Evolutionary conservation across 2,113 vertebrate species (phyloP), one percentile per base, ranked within the genome.

Genomic region (Labeo rohita): DNA sequence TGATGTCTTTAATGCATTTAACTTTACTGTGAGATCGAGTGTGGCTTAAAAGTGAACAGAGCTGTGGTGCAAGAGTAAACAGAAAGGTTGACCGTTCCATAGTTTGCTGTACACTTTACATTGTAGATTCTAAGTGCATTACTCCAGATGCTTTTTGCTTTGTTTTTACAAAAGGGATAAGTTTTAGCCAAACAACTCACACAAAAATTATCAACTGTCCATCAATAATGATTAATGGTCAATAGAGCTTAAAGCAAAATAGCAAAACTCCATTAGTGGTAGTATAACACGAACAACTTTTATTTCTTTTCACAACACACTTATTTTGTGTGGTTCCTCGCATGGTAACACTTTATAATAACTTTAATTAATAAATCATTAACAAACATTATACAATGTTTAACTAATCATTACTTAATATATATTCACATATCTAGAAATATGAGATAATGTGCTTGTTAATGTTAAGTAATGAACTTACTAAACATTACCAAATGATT

Each of bases 1-100:
- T 91, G 85, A 87, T 85, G 85, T 86, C 68, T 83, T 85, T 89
- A 88, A 34, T 56, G 12, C 23, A 63, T 36, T 63, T 63, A 80
- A 80, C 65, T 68, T 75, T 43, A 34, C 63, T 34, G 36, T 47
- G 34, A 16, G 13, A 49, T 21, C 11, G 47, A 45, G 16, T 47
- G 18, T 39, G 21, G 23, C 12, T 50, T 36, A 72, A 43, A 70
- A 9, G 49, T 77, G 74, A 54, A 36, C 74, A 3, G 49, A 28
- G 3, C 49, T 39, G 36, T 47, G 2, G 50, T 39, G n/a, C 34
- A 23, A 18, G 43, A 72, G 36, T 3, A 70, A 66, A 70, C 12
- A 68, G 49, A 45, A 43, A 54, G 2, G 6, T 18, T 43, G 28
- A 28, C 45, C 2, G 12, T 4, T 39, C 8, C 16, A 75, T 12